These are phyloP conservation scores for Halcyon smyrnensis DNA, from an alignment of 2,797 vertebrate species.

Conservation along the genomic window DNA sequence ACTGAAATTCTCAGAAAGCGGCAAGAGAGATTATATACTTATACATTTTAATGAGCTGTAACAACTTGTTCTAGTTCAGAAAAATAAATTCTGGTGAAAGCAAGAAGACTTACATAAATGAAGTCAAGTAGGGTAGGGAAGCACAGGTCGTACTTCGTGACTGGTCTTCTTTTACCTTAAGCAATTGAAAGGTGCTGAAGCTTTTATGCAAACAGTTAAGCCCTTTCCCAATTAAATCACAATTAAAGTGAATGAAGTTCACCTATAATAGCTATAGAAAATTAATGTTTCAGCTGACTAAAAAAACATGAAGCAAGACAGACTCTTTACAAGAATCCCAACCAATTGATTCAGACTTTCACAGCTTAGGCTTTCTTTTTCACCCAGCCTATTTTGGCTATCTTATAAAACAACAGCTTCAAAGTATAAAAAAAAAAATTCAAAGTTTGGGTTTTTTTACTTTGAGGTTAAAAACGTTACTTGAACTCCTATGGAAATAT, in stretches of 20 bases:
- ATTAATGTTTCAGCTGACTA: background rate
- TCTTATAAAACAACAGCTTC: background rate
- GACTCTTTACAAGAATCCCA: background rate
- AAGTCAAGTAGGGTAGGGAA: background rate
- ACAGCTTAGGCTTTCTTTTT: background rate
- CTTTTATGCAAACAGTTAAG: background rate
- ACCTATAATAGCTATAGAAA: background rate
- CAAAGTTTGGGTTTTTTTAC: background rate
- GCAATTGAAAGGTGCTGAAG: background rate
- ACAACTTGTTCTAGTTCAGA: background rate
- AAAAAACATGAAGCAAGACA: background rate
- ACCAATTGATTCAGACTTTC: background rate
- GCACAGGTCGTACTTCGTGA: background rate
- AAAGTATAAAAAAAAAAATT: background rate
- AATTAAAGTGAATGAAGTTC: background rate
- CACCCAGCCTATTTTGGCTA: background rate
- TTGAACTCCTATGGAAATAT: background rate
- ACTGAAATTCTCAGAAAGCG: background rate
- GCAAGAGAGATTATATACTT: background rate
- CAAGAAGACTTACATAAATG: background rate
- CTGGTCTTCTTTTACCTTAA: background rate
- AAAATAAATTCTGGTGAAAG: background rate
- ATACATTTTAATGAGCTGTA: background rate
- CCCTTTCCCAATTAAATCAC: background rate
- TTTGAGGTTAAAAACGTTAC: background rate